Conservation (phyloP, 1,140 invertebrate species). For the Ceratina japonica region DNA sequence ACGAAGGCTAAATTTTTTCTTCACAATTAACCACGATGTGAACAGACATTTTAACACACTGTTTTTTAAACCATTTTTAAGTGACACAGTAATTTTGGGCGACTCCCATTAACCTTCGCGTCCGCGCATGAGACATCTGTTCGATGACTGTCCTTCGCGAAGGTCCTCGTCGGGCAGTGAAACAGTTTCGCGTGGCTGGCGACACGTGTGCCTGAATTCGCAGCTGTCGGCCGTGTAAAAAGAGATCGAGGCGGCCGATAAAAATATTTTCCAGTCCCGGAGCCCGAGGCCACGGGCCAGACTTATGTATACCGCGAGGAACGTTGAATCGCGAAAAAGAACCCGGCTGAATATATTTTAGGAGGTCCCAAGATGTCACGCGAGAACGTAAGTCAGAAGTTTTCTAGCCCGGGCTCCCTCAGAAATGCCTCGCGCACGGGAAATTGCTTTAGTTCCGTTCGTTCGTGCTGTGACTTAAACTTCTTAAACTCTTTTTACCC, state of each 20-base stretch:
- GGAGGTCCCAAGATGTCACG: slow-evolving; percentile 31
- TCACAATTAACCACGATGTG: too few species aligned
- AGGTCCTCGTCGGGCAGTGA: slow-evolving; percentile 4
- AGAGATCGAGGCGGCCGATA: slow-evolving; percentile 13
- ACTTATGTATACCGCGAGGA: slow-evolving; percentile 12
- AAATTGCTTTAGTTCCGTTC: slow-evolving; percentile 35
- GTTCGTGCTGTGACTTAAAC: background rate
- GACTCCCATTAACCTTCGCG: background rate
- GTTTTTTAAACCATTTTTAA: background rate
- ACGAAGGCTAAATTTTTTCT: too few species aligned
- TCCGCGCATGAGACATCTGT: background rate
- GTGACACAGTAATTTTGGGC: too few species aligned
- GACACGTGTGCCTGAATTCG: slow-evolving; percentile 27
- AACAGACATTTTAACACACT: background rate
- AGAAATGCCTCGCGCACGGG: background rate
- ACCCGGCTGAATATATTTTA: slow-evolving; percentile 36
- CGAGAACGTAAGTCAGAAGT: slow-evolving; percentile 25
- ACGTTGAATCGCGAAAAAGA: background rate
- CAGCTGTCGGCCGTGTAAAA: slow-evolving; percentile 14
- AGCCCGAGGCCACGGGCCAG: slow-evolving; percentile 33
- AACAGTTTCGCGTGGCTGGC: slow-evolving; percentile 15
- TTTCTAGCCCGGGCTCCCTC: slow-evolving; percentile 5
- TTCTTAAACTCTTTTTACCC: background rate
- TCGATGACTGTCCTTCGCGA: background rate
- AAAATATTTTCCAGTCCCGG: slow-evolving; percentile 47